Conservation (phyloP, 2,113 vertebrate species). For the Puma concolor region DNA sequence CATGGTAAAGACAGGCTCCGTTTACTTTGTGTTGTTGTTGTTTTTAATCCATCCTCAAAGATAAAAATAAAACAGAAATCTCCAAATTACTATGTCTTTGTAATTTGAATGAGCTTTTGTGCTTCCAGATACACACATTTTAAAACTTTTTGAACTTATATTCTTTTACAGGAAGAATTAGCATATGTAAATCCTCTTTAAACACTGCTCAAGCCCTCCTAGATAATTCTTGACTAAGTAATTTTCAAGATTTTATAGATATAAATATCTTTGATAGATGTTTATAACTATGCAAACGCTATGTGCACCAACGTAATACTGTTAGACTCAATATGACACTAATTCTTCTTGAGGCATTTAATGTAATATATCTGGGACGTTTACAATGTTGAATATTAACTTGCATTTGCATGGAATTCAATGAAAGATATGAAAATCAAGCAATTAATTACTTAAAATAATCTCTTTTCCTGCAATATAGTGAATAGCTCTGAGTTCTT, state of each 20-base stretch:
- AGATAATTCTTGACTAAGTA: not conserved
- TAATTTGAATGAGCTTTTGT: not conserved
- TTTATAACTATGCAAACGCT: not conserved
- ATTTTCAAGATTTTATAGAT: not conserved
- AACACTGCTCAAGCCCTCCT: not conserved
- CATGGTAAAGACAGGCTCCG: not conserved
- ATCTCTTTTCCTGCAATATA: not conserved
- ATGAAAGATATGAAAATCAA: not conserved
- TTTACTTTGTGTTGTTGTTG: not conserved
- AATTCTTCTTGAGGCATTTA: not conserved
- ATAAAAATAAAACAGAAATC: not conserved
- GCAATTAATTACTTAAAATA: not conserved
- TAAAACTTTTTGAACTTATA: not conserved
- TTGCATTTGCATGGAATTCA: not conserved
- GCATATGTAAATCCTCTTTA: not conserved
- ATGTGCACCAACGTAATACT: not conserved
- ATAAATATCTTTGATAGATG: not conserved
- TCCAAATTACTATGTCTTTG: not conserved
- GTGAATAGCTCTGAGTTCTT: not conserved
- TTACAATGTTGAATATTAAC: not conserved
- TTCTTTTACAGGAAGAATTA: not conserved
- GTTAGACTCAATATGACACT: not conserved
- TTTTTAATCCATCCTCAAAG: not conserved
- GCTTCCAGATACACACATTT: not conserved
- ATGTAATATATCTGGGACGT: not conserved